A percentile compares a stretch with the other conserved stretches of the same genome.
These are phyloP conservation scores for Lasiommata megera DNA, from an alignment of 2,888 invertebrate species.

Conservation along the genomic window DNA sequence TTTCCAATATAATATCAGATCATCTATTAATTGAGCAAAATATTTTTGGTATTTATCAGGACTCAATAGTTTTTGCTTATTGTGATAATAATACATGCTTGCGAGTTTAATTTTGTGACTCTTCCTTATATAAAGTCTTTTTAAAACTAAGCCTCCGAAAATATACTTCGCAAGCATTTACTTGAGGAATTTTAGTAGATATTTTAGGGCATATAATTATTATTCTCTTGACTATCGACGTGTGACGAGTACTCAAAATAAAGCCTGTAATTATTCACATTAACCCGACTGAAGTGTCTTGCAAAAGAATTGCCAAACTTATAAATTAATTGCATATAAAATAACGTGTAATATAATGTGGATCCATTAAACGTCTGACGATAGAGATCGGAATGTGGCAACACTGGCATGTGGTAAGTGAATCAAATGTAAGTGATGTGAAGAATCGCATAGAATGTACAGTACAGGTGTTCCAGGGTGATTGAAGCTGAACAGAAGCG, in stretches of 20 bases:
- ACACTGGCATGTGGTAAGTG: background rate
- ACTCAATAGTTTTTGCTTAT: too few species aligned
- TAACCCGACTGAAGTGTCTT: background rate
- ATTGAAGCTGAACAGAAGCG: too few species aligned
- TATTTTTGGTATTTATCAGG: too few species aligned
- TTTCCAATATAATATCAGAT: too few species aligned
- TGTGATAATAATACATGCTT: too few species aligned
- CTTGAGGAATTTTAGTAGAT: background rate
- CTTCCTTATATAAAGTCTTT: too few species aligned
- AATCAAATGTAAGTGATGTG: background rate
- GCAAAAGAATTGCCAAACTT: constrained; percentile 7
- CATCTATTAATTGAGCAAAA: too few species aligned
- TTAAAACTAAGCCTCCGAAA: too few species aligned
- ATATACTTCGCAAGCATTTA: background rate
- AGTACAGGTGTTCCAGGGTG: too few species aligned
- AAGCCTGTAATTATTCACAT: background rate
- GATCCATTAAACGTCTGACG: background rate
- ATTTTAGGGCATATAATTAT: background rate
- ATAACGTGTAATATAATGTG: background rate
- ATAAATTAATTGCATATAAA: constrained; percentile 2
- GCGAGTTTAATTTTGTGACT: too few species aligned
- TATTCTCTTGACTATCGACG: background rate
- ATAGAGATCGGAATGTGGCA: constrained; percentile 10
- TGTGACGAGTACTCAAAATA: background rate
- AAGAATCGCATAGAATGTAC: background rate